Evolutionary conservation across 2,797 vertebrate species (phyloP), one percentile per base, ranked within the genome.

Genomic region (Sebastes hubbsi): DNA sequence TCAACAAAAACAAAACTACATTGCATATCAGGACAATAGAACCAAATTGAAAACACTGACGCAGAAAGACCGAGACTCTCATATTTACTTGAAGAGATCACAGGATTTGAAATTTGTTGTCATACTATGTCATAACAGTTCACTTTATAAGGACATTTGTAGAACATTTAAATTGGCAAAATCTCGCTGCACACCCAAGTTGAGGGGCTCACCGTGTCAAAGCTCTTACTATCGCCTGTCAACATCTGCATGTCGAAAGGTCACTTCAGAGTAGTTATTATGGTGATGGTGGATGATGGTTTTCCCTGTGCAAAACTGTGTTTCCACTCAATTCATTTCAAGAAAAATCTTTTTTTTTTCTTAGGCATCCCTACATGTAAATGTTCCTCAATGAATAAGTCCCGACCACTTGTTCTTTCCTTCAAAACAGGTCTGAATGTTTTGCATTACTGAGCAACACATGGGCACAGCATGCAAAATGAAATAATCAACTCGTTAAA

Each of bases 401-500:
- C 32, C 63, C 8, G 6, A 64, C 20, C 75, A 72, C 60, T 49
- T 60, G 1, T 32, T 61, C 29, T 61, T 78, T 32, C 58, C 56
- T 76, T 75, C 16, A 77, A 59, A 49, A 77, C 38, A 75, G 27
- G 10, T 72, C 62, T 59, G 25, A n/a, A 64, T 87, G 82, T 86
- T 89, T 87, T 70, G 61, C 38, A 74, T 89, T 78, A 84, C 27
- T 56, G 38, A 76, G 74, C 66, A 72, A 72, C 86, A 85, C 64
- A 72, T 85, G 75, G 79, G 69, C 77, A 82, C 81, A 79, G 61
- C 80, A 84, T 84, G 85, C 77, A 80, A 77, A 88, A 81, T 78
- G 18, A 81, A 87, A 89, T 66, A 73, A 83, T 89, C 78, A 81
- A 69, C 61, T 66, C 82, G 77, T 86, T 89, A 62, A 88, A 89